These are phyloP conservation scores for Colossoma macropomum DNA, from an alignment of 2,113 vertebrate genomes.

Conservation along the genomic window DNA sequence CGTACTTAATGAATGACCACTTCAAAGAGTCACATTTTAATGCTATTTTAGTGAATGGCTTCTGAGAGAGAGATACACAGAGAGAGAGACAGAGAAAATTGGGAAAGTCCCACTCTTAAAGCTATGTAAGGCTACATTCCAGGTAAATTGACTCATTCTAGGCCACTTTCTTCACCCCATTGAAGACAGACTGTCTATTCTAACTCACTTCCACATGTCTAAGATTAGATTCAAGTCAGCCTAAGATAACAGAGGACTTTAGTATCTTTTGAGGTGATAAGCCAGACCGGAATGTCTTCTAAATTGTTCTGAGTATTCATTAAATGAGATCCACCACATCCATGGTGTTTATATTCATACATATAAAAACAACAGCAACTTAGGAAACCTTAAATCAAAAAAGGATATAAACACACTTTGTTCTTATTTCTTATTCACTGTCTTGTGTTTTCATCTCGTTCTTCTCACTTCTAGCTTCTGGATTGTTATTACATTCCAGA, in stretches of 20 bases:
- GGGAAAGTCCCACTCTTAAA: not conserved
- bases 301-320: not conserved
- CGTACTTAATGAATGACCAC: too few relatives aligned
- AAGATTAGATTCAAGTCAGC: constrained; percentile 1
- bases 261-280: not conserved
- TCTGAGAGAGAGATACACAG: not conserved
- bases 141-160: constrained; percentile 1
- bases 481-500: too few relatives aligned
- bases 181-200: not conserved
- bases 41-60: too few relatives aligned
- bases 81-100: not conserved
- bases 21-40: too few relatives aligned
- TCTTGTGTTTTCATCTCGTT: too few relatives aligned
- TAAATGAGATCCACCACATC: not conserved
- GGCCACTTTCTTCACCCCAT: not conserved
- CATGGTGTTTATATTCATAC: not conserved
- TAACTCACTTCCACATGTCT: constrained; percentile 9
- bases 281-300: not conserved
- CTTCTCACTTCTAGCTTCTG: too few relatives aligned
- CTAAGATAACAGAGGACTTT: not conserved
- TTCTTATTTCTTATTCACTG: too few relatives aligned
- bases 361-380: not conserved
- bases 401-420: too few relatives aligned
- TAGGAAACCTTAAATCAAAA: not conserved
- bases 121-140: constrained; percentile 4